Evolutionary conservation across 1,140 invertebrate species (phyloP).

Genomic region (Epicauta chinensis): DNA sequence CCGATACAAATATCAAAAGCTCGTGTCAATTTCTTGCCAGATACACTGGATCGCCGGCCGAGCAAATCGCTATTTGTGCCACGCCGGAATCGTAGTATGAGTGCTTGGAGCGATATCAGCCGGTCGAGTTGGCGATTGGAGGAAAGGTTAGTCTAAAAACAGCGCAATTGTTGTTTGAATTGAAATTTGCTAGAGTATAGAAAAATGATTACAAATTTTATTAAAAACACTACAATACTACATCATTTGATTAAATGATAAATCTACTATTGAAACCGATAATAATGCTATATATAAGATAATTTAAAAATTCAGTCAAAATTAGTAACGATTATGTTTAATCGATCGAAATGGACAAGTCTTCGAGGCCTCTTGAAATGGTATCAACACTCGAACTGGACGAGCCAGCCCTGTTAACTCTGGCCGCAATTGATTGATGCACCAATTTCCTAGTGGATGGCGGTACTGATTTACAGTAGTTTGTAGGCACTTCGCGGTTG

Average conservation of each 20-base stretch:
- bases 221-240: not conserved
- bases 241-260: too few relatives aligned
- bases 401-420: not conserved
- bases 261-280: too few relatives aligned
- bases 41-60: slow-evolving; percentile 52
- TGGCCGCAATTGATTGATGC: slow-evolving; percentile 1
- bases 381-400: not conserved
- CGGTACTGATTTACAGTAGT: slow-evolving; percentile 30
- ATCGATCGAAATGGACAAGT: too few relatives aligned
- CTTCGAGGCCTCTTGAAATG: not conserved
- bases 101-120: slow-evolving; percentile 76
- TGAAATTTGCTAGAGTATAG: too few relatives aligned
- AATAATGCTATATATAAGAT: too few relatives aligned
- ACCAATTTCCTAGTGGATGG: slow-evolving; percentile 14
- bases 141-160: slow-evolving; percentile 60
- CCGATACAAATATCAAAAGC: slow-evolving; percentile 41
- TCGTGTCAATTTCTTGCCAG: slow-evolving; percentile 64
- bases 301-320: too few relatives aligned
- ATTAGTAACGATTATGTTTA: too few relatives aligned
- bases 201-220: slow-evolving; percentile 18
- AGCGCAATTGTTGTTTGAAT: too few relatives aligned
- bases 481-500: slow-evolving; percentile 1
- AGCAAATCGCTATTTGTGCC: slow-evolving; percentile 48
- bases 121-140: slow-evolving; percentile 72
- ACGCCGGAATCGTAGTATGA: slow-evolving; percentile 66